phyloP scores from a whole-genome alignment of 2,888 invertebrate genomes.

The Pristionchus mayeri region DNA sequence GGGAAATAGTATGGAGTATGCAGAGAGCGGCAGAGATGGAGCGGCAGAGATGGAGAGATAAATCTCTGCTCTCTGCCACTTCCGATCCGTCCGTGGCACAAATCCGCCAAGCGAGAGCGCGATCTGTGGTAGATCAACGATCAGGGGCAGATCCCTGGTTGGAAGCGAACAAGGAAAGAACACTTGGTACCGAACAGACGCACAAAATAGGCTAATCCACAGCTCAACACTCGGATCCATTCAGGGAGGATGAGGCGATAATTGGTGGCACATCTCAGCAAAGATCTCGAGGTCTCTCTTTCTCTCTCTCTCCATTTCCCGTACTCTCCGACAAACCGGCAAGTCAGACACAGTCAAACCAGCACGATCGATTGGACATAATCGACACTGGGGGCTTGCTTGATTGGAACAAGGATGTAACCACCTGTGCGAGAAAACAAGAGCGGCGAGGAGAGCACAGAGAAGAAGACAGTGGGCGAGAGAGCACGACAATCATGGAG shows the following conservation, averaged over 20 bases:
- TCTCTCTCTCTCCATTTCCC: no score
- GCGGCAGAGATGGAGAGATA: background rate
- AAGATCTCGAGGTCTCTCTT: no score
- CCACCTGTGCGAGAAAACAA: background rate
- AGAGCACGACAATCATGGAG: background rate
- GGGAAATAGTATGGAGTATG: background rate
- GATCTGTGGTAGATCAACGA: no score
- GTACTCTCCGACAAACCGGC: background rate
- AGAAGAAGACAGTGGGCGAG: background rate
- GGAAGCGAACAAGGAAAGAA: background rate
- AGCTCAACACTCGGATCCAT: background rate
- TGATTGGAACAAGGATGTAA: constrained; percentile 12
- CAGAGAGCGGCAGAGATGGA: constrained; percentile 1
- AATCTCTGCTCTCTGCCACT: background rate
- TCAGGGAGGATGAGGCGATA: no score
- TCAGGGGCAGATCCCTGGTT: no score
- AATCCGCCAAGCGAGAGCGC: background rate
- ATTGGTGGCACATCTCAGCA: no score
- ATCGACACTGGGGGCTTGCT: background rate
- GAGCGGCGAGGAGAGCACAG: background rate
- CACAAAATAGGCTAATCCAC: background rate
- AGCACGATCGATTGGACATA: background rate
- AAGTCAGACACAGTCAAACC: background rate
- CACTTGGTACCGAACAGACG: background rate
- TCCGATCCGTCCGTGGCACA: constrained; percentile 12